Conservation (phyloP, 2,797 vertebrate genomes). For the Coregonus suidteri region DNA sequence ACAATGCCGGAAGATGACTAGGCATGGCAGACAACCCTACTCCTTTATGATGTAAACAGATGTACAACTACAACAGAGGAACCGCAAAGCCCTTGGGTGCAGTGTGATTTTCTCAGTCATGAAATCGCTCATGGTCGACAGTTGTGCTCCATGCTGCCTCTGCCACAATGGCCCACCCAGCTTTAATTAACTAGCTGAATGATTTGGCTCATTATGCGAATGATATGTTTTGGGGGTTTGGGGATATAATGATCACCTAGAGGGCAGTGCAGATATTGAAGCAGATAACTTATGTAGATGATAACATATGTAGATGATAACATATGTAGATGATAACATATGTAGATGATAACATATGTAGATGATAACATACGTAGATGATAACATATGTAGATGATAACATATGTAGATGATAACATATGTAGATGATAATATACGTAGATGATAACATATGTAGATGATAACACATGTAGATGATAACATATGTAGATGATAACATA, state of each 20-base stretch:
- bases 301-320: too few species aligned
- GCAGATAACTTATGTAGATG: neutral
- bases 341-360: too few species aligned
- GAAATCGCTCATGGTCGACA: slow-evolving; percentile 34
- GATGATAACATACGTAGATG: too few species aligned
- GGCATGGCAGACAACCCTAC: slow-evolving; percentile 5
- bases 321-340: too few species aligned
- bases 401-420: too few species aligned
- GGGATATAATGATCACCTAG: slow-evolving; percentile 25
- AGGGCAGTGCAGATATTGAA: neutral
- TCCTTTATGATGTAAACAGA: slow-evolving; percentile 44
- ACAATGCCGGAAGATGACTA: slow-evolving; percentile 23
- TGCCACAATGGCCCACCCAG: slow-evolving; percentile 22
- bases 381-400: too few species aligned
- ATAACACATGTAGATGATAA: too few species aligned
- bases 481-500: too few species aligned
- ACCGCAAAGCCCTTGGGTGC: slow-evolving; percentile 19
- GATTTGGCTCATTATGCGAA: slow-evolving; percentile 37
- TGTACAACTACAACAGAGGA: slow-evolving; percentile 30
- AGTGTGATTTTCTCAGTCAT: slow-evolving; percentile 22
- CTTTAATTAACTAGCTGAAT: slow-evolving; percentile 47
- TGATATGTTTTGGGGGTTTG: slow-evolving; percentile 28
- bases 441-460: too few species aligned
- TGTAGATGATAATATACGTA: too few species aligned
- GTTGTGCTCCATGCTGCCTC: slow-evolving; percentile 20